Percentiles rank a stretch among this genome's conserved stretches.
phyloP scores from a whole-genome alignment of 1,140 invertebrate genomes.

The Bombus confusus region DNA sequence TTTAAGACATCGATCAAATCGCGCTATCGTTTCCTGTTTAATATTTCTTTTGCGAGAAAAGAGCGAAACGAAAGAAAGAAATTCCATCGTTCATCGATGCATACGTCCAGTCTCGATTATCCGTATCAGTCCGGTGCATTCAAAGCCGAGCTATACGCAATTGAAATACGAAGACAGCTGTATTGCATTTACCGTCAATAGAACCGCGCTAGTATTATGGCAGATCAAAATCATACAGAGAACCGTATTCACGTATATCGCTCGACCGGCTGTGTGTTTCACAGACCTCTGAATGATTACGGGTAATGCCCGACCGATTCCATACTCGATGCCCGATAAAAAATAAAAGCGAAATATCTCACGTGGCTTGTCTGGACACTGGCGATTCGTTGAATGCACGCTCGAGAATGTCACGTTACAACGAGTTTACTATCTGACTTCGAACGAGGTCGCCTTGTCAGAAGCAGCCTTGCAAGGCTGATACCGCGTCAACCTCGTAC shows the following conservation, averaged over 20 bases:
- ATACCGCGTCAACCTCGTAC: constrained; percentile 42
- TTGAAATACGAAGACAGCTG: constrained; percentile 38
- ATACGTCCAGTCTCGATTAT: background rate
- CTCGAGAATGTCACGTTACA: constrained; percentile 52
- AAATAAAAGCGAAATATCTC: constrained; percentile 49
- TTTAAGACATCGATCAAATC: background rate
- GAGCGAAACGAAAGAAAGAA: background rate
- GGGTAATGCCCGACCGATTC: constrained; percentile 24
- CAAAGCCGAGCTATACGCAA: background rate
- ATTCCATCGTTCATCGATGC: constrained; percentile 11
- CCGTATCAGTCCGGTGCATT: background rate
- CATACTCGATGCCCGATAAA: constrained; percentile 1
- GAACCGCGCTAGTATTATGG: background rate
- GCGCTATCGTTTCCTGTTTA: background rate
- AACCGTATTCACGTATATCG: constrained; percentile 2
- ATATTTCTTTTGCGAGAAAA: background rate
- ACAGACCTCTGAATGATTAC: constrained; percentile 33
- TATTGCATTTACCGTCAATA: constrained; percentile 6
- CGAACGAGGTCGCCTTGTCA: constrained; percentile 62
- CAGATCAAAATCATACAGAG: constrained; percentile 6
- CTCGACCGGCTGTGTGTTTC: background rate
- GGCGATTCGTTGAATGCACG: constrained; percentile 52
- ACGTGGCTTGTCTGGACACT: constrained; percentile 11
- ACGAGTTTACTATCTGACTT: constrained; percentile 55
- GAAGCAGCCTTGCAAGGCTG: constrained; percentile 67